Conservation (phyloP, 2,797 vertebrate species). For the Epinephelus awoara region DNA sequence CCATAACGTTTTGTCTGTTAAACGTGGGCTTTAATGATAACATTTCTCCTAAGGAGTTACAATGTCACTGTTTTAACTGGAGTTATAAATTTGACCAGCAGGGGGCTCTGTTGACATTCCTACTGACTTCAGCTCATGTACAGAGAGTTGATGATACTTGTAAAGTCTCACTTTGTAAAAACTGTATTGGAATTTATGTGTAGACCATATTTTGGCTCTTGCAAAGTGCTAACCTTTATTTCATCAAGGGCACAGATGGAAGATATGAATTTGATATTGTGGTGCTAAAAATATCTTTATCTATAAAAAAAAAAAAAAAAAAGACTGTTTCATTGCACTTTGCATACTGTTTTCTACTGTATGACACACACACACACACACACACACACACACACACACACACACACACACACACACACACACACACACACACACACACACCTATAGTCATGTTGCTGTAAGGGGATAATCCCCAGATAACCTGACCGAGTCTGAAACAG, state of each 20-base stretch:
- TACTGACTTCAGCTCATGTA: constrained; percentile 30
- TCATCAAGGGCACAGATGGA: constrained; percentile 10
- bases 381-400: neutral
- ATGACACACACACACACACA: neutral
- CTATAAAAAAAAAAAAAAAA: neutral
- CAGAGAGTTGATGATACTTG: constrained; percentile 5
- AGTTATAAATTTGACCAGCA: constrained; percentile 60
- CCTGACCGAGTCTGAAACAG: constrained; percentile 23
- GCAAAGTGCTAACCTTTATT: constrained; percentile 12
- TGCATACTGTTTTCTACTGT: neutral
- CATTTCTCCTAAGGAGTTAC: constrained; percentile 47
- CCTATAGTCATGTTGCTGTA: constrained; percentile 9
- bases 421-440: neutral
- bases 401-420: neutral
- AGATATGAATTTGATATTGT: constrained; percentile 6
- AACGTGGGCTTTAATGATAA: constrained; percentile 20
- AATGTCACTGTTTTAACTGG: constrained; percentile 26
- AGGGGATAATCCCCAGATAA: constrained; percentile 12
- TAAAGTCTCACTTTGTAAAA: constrained; percentile 27
- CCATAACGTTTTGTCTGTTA: constrained; percentile 27
- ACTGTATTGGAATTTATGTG: constrained; percentile 14
- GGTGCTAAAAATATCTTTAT: constrained; percentile 33
- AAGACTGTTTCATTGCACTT: constrained; percentile 49
- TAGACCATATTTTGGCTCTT: constrained; percentile 2
- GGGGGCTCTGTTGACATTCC: constrained; percentile 59